Evolutionary conservation across 30 jellyfish, hydroid and myxozoan genomes (phyloP), one percentile per base, ranked within the genome.

Genomic region (Turritopsis dohrnii): DNA sequence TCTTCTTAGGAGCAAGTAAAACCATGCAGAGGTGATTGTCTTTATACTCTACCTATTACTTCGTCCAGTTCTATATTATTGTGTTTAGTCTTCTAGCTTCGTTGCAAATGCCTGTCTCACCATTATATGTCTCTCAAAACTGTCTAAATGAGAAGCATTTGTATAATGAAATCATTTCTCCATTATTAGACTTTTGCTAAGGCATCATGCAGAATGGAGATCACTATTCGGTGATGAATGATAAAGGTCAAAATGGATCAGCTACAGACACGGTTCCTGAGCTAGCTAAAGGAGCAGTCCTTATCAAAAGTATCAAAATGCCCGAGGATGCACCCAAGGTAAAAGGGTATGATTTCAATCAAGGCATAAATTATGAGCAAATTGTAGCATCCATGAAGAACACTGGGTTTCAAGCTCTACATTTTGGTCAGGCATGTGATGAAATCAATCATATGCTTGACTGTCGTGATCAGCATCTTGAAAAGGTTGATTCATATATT

Each of bases 351-450:
- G 97, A 94, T 71, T 90, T 90, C 74, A 95, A 94, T 29, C 72
- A 84, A 54, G 99, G 99, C 18, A 73, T 94, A 29, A 87, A 90
- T 76, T 86, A 89, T 83, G 94, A 95, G 28, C 84, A 86, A 54
- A 69, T 95, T 26, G 26, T 95, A 53, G 75, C 71, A 71, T 77
- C 89, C 28, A 90, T 77, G 74, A 76, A 80, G 81, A 69, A 29
- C 71, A 87, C 91, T 74, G 99, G 99, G 4, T 95, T 95, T 65
- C 99, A 95, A 79, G 96, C 99, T 20, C 80, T 94, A 18, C 81
- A 86, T n/a, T 87, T 95, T 28, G 96, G 96, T 16, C 80, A 69
- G 23, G 99, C 98, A 7, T 73, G 91, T 8, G 95, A 90, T 0
- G 97, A 90, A 85, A 90, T 90, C 28, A 87, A 85, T 54, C 52